Base-by-base conservation (phyloP, 2,797 vertebrate genomes). In the Falco concolor region DNA sequence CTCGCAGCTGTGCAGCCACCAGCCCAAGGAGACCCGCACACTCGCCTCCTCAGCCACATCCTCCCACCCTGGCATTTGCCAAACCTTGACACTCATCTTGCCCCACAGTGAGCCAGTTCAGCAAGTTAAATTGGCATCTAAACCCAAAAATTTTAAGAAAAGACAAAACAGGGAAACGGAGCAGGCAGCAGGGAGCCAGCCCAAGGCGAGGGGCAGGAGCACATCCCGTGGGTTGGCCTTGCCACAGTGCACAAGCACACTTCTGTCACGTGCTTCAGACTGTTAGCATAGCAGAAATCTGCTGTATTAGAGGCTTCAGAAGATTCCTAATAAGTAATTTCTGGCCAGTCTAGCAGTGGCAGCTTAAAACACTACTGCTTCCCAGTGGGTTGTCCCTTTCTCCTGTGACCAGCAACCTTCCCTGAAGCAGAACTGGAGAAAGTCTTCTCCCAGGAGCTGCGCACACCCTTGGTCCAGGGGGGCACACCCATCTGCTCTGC, bases 291-390 rank as follows among this genome's bases (percentile, higher is more conserved):
- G 86, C 44, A 91, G 63, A 95, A 96, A 96, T 68, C 74, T 89
- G 64, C 84, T 92, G 40, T 60, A 87, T 93, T 89, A 95, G 95
- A 83, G 76, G 87, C 69, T 83, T 95, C 88, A 81, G 77, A 94
- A 85, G 83, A 77, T 88, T 90, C 61, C 80, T 81, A 90, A 90
- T 88, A 93, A 94, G 86, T 83, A 86, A 91, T 61, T 95, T 93
- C 79, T 95, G 69, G 38, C 53, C 82, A 91, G 64, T 89, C 64
- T 92, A 84, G 57, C 76, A 69, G 49, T 53, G 53, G 56, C 45
- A 87, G 76, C 61, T 80, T 92, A 85, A 84, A 91, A 86, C 2
- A 13, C 44, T 67, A 87, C 42, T 56, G 32, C 69, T 96, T 85
- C 75, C 68, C 53, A 50, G 73, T 22, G 65, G 27, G 34, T 10